Evolutionary conservation across 2,888 invertebrate genomes (phyloP).

Genomic region (Perdita meconis): DNA sequence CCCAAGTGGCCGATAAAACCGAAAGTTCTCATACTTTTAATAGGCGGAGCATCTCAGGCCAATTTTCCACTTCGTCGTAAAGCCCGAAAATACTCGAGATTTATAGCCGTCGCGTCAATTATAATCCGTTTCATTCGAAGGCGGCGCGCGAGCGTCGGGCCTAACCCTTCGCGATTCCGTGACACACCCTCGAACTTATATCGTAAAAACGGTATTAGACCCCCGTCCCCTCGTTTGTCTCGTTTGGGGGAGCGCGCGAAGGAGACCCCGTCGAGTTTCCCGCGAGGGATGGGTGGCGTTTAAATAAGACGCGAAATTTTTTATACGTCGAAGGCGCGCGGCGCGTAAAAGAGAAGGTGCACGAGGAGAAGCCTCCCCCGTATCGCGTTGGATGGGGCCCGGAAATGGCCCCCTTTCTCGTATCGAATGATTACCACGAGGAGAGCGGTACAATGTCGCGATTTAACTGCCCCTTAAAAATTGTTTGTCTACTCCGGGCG

Average conservation of each 20-base stretch:
- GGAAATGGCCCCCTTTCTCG: conserved; percentile 58
- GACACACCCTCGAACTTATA: conserved; percentile 81
- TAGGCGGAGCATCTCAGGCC: conserved; percentile 78
- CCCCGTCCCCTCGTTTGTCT: conserved; percentile 21
- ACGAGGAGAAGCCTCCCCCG: conserved; percentile 54
- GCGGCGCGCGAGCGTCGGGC: conserved; percentile 65
- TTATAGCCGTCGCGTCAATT: conserved; percentile 83
- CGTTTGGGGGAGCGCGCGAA: conserved; percentile 7
- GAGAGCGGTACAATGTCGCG: conserved; percentile 67
- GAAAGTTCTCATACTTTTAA: conserved; percentile 56
- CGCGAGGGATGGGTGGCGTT: conserved; percentile 68
- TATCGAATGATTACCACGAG: conserved; percentile 60
- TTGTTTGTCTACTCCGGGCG: conserved; percentile 76
- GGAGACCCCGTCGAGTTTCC: not conserved
- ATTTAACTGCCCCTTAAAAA: conserved; percentile 79
- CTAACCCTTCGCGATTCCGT: conserved; percentile 71
- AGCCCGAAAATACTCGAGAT: conserved; percentile 81
- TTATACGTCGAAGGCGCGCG: conserved; percentile 74
- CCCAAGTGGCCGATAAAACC: conserved; percentile 15
- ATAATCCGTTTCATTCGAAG: conserved; percentile 82
- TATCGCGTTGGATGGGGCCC: conserved; percentile 57
- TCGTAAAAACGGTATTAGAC: conserved; percentile 83
- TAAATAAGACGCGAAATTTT: conserved; percentile 82
- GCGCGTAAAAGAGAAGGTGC: conserved; percentile 62
- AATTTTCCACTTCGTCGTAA: conserved; percentile 81